Percentiles rank a stretch among this genome's conserved stretches.
These are phyloP conservation scores for Coenonympha arcania DNA, from an alignment of 2,888 invertebrate species.

Conservation along the genomic window DNA sequence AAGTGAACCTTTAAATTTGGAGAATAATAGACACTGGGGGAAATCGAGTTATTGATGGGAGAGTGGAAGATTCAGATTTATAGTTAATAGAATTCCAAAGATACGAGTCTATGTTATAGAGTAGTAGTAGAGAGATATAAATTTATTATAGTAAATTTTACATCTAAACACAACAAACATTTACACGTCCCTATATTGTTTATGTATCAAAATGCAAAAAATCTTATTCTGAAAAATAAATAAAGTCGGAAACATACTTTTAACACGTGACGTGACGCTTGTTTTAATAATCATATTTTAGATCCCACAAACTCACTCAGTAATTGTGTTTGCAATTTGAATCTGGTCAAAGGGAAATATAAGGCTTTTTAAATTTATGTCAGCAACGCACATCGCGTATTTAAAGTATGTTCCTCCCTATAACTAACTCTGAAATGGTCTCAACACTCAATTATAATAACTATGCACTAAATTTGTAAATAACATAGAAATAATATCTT, in stretches of 20 bases:
- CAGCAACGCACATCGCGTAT: too few relatives aligned
- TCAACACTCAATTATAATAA: constrained; percentile 8
- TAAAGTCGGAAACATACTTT: too few relatives aligned
- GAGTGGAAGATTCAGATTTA: not conserved
- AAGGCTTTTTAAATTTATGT: too few relatives aligned
- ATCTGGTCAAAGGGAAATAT: too few relatives aligned
- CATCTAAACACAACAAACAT: constrained; percentile 47
- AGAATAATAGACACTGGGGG: not conserved
- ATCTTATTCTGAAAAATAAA: constrained; percentile 45
- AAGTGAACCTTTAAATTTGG: not conserved
- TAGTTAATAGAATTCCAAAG: not conserved
- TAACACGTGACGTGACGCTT: too few relatives aligned
- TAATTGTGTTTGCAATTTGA: too few relatives aligned
- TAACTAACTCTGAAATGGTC: constrained; percentile 52
- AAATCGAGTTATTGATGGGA: not conserved
- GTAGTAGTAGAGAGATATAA: too few relatives aligned
- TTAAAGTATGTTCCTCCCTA: too few relatives aligned
- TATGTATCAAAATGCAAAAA: constrained; percentile 62
- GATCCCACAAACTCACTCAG: too few relatives aligned
- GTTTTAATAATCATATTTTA: too few relatives aligned
- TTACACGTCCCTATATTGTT: constrained; percentile 52
- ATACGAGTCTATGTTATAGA: too few relatives aligned
- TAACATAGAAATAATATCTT: constrained; percentile 64
- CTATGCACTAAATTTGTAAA: constrained; percentile 56
- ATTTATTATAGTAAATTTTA: constrained; percentile 28